phyloP scores from a whole-genome alignment of 2,797 vertebrate genomes.

The Apogon hyalosoma region DNA sequence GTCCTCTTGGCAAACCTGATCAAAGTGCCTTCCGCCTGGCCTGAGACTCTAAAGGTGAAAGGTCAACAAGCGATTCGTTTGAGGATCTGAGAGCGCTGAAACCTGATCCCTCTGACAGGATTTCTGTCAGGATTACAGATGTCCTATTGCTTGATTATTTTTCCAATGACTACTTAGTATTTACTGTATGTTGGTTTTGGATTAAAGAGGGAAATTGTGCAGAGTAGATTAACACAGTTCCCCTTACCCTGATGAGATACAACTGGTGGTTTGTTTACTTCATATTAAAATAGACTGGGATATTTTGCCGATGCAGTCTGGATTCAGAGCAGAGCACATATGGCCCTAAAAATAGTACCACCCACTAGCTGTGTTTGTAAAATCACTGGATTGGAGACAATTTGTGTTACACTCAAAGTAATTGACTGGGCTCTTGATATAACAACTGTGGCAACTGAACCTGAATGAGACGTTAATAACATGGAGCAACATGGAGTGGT shows the following conservation, averaged over 20 bases:
- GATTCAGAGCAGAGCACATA: neutral
- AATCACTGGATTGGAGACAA: neutral
- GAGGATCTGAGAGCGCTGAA: neutral
- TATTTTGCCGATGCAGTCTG: neutral
- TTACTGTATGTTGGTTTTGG: no score
- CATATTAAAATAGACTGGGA: neutral
- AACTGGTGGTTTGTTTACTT: neutral
- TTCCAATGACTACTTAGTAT: neutral
- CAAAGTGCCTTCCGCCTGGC: constrained; percentile 19
- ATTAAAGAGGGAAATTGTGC: no score
- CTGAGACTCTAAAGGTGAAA: constrained; percentile 17
- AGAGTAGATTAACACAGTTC: neutral
- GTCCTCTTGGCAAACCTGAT: constrained; percentile 18
- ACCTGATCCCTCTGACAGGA: constrained; percentile 9
- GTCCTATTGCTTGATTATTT: constrained; percentile 7
- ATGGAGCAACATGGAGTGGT: neutral
- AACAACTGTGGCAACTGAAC: neutral
- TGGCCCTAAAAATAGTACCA: neutral
- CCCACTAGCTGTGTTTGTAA: neutral
- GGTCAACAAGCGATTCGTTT: neutral
- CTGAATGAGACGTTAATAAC: neutral
- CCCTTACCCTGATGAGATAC: neutral
- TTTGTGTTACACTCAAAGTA: constrained; percentile 1
- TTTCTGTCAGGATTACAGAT: neutral
- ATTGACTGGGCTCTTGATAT: neutral